Percentiles rank a stretch among this genome's conserved stretches.
These are phyloP conservation scores for Scytalopus superciliaris DNA, from an alignment of 2,113 vertebrate species.

Conservation along the genomic window DNA sequence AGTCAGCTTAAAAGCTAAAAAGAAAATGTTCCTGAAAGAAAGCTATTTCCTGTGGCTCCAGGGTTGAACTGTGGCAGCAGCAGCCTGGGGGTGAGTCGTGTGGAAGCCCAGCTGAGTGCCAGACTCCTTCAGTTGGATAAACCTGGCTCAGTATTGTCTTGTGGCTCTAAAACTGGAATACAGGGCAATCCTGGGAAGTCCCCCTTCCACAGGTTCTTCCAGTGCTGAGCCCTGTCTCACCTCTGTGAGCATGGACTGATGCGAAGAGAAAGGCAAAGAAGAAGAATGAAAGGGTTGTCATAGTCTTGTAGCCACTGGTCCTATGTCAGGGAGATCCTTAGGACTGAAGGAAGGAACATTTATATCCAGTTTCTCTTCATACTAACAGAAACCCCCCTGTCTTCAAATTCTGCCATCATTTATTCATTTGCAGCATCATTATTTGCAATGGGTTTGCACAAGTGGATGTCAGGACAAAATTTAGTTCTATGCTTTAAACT, in stretches of 20 bases:
- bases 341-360: background rate
- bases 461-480: too few species aligned
- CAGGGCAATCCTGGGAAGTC: background rate
- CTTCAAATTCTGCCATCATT: background rate
- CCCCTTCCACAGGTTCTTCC: background rate
- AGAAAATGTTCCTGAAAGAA: background rate
- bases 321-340: background rate
- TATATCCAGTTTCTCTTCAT: background rate
- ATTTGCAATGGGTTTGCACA: background rate
- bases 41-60: background rate
- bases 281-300: background rate
- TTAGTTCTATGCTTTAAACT: background rate
- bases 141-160: background rate
- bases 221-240: background rate
- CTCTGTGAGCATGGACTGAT: background rate
- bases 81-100: background rate
- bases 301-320: background rate
- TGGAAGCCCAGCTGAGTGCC: background rate
- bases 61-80: background rate
- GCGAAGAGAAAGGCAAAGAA: background rate
- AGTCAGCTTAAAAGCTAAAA: background rate
- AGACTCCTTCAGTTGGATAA: background rate
- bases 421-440: background rate
- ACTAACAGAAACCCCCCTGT: fast-evolving
- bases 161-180: background rate